Percentiles rank a stretch among this genome's conserved stretches.
Conservation (phyloP, 2,797 vertebrate species). For the Melanotaenia trifasciata region DNA sequence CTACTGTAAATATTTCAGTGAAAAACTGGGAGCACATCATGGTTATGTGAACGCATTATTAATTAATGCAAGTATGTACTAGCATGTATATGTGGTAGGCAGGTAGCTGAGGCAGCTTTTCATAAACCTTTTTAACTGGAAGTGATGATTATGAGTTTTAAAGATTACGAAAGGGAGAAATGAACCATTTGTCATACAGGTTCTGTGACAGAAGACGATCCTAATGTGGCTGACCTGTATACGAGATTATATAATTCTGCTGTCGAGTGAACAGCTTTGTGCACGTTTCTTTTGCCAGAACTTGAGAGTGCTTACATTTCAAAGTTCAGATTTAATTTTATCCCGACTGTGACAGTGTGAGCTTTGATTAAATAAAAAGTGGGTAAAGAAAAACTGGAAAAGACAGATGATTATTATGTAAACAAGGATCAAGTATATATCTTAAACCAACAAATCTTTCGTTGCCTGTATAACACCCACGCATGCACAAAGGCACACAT, state of each 20-base stretch:
- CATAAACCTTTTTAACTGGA: background rate
- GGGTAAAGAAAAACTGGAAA: conserved; percentile 28
- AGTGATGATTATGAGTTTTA: conserved; percentile 7
- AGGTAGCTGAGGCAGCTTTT: conserved; percentile 9
- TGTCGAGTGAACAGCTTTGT: conserved; percentile 48
- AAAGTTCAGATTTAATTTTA: conserved; percentile 36
- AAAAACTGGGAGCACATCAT: conserved; percentile 21
- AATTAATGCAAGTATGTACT: conserved; percentile 28
- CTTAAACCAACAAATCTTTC: conserved; percentile 50
- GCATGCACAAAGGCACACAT: conserved; percentile 41
- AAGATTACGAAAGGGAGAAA: background rate
- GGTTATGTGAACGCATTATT: conserved; percentile 33
- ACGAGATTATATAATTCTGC: conserved; percentile 59
- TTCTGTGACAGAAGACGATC: conserved; percentile 42
- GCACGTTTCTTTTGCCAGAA: conserved; percentile 43
- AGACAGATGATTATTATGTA: conserved; percentile 54
- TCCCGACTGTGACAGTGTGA: conserved; percentile 13
- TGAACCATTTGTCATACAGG: background rate
- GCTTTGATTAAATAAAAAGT: conserved; percentile 18
- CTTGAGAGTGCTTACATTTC: conserved; percentile 37
- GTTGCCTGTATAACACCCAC: conserved; percentile 50
- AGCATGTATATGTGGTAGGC: conserved; percentile 5
- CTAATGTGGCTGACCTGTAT: conserved; percentile 69
- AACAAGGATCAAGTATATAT: conserved; percentile 39
- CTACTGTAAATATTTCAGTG: conserved; percentile 52